Conservation (phyloP, 2,888 invertebrate species). For the Trissonchulus sp. region DNA sequence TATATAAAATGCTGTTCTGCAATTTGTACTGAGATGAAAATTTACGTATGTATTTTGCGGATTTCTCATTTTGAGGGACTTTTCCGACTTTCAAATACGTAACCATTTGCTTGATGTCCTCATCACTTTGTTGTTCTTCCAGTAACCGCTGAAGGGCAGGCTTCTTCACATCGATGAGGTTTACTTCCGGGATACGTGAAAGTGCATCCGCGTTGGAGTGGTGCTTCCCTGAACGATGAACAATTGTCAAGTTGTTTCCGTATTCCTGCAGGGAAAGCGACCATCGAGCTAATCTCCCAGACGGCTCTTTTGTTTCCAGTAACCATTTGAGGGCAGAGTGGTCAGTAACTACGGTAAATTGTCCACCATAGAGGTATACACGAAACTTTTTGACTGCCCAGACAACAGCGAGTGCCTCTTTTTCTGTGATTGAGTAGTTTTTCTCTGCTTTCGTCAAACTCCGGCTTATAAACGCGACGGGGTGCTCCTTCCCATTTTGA, state of each 20-base stretch:
- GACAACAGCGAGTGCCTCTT: conserved; percentile 34
- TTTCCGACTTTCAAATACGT: background rate
- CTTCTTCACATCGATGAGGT: too few relatives aligned
- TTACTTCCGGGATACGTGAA: too few relatives aligned
- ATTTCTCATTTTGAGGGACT: background rate
- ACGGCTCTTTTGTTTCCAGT: background rate
- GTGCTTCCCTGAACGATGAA: background rate
- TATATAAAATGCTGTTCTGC: background rate
- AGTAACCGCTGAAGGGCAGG: too few relatives aligned
- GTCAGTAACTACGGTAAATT: too few relatives aligned
- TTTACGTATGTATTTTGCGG: background rate
- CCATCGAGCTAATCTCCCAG: conserved; percentile 11
- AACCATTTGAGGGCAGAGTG: conserved; percentile 30
- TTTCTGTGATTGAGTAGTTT: too few relatives aligned
- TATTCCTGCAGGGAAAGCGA: conserved; percentile 6
- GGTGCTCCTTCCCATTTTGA: conserved; percentile 9
- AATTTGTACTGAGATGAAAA: background rate
- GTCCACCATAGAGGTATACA: conserved; percentile 24
- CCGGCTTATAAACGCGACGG: conserved; percentile 31
- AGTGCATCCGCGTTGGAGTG: conserved; percentile 22
- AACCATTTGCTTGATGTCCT: too few relatives aligned
- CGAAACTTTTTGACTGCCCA: too few relatives aligned
- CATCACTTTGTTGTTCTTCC: too few relatives aligned
- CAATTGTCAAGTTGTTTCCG: background rate
- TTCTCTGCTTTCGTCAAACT: conserved; percentile 29